phyloP scores from a whole-genome alignment of 2,113 vertebrate genomes.

The Leptodactylus fuscus region DNA sequence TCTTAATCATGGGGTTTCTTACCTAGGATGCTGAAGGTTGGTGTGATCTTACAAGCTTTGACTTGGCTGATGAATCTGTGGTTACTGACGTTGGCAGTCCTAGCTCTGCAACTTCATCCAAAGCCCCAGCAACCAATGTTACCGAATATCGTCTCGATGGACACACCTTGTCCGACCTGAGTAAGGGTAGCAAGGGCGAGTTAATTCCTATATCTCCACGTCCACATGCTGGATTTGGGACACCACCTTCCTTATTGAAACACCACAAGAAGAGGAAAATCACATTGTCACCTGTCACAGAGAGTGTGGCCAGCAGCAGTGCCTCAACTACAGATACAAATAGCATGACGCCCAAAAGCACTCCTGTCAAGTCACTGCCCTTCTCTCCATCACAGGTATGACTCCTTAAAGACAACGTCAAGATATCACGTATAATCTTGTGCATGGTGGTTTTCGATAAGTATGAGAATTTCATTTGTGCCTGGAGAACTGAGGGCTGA shows the following conservation, averaged over 20 bases:
- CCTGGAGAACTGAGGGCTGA: too few species aligned
- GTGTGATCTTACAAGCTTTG: constrained; percentile 93
- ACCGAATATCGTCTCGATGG: constrained; percentile 91
- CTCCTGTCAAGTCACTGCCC: constrained; percentile 91
- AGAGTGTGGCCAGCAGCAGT: constrained; percentile 66
- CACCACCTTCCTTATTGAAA: constrained; percentile 86
- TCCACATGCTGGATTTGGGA: constrained; percentile 77
- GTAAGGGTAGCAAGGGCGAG: constrained; percentile 90
- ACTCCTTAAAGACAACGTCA: neutral
- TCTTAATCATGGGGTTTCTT: neutral
- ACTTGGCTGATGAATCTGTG: constrained; percentile 80
- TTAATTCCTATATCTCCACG: constrained; percentile 94
- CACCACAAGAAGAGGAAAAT: constrained; percentile 85
- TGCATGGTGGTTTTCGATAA: neutral
- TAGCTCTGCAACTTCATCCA: constrained; percentile 4
- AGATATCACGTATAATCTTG: neutral
- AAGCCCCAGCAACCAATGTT: constrained; percentile 68
- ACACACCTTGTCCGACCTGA: constrained; percentile 90
- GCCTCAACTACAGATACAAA: constrained; percentile 80
- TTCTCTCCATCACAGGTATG: constrained; percentile 96
- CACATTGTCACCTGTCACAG: constrained; percentile 82
- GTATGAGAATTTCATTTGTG: too few species aligned
- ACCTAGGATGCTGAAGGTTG: constrained; percentile 89
- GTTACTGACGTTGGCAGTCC: constrained; percentile 62
- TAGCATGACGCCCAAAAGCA: constrained; percentile 93